Evolutionary conservation across 2,797 vertebrate species (phyloP).

Genomic region (Microctenopoma stevenorrisi): DNA sequence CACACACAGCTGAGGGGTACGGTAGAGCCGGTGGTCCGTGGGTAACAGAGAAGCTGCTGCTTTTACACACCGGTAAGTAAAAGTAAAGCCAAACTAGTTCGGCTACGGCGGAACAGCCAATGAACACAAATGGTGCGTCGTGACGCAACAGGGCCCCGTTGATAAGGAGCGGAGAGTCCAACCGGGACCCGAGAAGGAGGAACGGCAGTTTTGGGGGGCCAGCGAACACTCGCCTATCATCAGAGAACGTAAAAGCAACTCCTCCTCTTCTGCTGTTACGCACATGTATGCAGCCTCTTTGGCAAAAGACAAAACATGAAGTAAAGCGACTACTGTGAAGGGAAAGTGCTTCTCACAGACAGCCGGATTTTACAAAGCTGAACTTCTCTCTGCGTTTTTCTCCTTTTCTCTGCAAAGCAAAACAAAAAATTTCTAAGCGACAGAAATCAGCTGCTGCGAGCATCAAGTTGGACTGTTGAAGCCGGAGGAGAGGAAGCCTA

Average conservation of each 20-base stretch:
- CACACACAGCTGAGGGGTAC: too few relatives aligned
- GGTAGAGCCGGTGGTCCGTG: slow-evolving; percentile 20
- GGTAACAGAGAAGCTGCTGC: slow-evolving; percentile 35
- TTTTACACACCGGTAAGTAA: slow-evolving; percentile 59
- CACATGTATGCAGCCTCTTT: slow-evolving; percentile 73
- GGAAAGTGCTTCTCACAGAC: slow-evolving; percentile 65
- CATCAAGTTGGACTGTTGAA: slow-evolving; percentile 70
- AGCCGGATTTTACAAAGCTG: slow-evolving; percentile 63
- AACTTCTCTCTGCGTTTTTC: slow-evolving; percentile 11
- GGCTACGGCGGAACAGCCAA: slow-evolving; percentile 86
- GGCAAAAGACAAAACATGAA: slow-evolving; percentile 70
- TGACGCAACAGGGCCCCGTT: slow-evolving; percentile 93
- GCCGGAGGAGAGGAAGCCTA: slow-evolving; percentile 40
- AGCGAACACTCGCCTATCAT: slow-evolving; percentile 79
- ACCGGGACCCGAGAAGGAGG: slow-evolving; percentile 88
- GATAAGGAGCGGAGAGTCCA: slow-evolving; percentile 95
- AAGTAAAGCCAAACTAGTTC: slow-evolving; percentile 76
- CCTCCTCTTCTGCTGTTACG: slow-evolving; percentile 84
- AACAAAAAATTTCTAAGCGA: slow-evolving; percentile 39
- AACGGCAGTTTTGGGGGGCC: slow-evolving; percentile 74
- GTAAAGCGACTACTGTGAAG: slow-evolving; percentile 59
- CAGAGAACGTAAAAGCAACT: slow-evolving; percentile 81
- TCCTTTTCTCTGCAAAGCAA: slow-evolving; percentile 22
- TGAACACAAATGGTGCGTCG: slow-evolving; percentile 85
- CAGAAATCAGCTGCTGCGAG: slow-evolving; percentile 42